A percentile compares a stretch with the other conserved stretches of the same genome.
Conservation (phyloP, 2,888 invertebrate genomes). For the Eristalinus aeneus region DNA sequence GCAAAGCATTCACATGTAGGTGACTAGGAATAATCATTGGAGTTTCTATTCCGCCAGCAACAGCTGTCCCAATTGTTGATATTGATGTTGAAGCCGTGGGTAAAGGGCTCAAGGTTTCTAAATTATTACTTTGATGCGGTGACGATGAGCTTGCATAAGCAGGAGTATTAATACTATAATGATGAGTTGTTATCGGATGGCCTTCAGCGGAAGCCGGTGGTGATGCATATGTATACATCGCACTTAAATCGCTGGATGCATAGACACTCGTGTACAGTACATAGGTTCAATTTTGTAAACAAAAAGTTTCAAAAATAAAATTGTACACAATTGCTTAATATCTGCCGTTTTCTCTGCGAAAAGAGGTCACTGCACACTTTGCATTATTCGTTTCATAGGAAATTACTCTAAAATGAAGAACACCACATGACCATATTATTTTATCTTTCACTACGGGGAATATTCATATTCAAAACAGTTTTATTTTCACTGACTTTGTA, state of each 20-base stretch:
- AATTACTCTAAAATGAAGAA: slow-evolving; percentile 48
- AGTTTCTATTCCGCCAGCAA: slow-evolving; percentile 68
- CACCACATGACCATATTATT: slow-evolving; percentile 43
- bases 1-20: slow-evolving; percentile 53
- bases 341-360: slow-evolving; percentile 20
- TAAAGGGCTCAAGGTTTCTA: slow-evolving; percentile 64
- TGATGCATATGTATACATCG: slow-evolving; percentile 73
- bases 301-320: slow-evolving; percentile 7
- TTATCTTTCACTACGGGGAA: slow-evolving; percentile 17
- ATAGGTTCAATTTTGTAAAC: neutral
- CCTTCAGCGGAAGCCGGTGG: slow-evolving; percentile 70
- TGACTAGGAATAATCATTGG: slow-evolving; percentile 72
- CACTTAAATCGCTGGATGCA: slow-evolving; percentile 72
- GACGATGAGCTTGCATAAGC: slow-evolving; percentile 63
- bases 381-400: slow-evolving; percentile 50
- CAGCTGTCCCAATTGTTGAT: slow-evolving; percentile 70
- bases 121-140: slow-evolving; percentile 53
- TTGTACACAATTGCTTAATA: neutral
- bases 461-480: slow-evolving; percentile 35
- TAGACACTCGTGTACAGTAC: neutral
- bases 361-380: slow-evolving; percentile 65
- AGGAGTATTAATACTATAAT: slow-evolving; percentile 69
- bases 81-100: slow-evolving; percentile 64
- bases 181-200: slow-evolving; percentile 68
- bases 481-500: slow-evolving; percentile 70